Conservation (phyloP, 2,888 invertebrate species). For the Melinaea menophilus region DNA sequence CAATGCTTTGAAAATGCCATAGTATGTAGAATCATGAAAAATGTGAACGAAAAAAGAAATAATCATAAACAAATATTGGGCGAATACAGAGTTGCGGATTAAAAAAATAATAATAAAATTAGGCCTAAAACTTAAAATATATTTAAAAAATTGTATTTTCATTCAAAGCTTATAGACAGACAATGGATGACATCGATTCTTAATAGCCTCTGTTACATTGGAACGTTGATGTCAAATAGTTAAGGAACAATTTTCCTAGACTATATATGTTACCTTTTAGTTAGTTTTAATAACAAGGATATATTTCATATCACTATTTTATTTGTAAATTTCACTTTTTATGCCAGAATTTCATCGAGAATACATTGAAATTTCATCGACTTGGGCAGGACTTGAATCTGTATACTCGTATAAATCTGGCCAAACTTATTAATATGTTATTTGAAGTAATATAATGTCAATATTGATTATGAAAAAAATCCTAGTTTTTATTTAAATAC, state of each 20-base stretch:
- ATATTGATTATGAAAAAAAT: too few species aligned
- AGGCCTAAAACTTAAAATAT: not conserved
- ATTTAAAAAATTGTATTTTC: not conserved
- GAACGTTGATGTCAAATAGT: not conserved
- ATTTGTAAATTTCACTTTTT: too few species aligned
- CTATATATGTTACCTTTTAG: not conserved
- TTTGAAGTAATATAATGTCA: too few species aligned
- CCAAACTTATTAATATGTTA: too few species aligned
- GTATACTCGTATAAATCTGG: too few species aligned
- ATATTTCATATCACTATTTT: too few species aligned
- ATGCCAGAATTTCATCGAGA: too few species aligned
- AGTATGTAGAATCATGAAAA: conserved; percentile 11
- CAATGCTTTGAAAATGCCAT: conserved; percentile 19
- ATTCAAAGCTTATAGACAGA: not conserved
- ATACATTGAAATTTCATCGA: too few species aligned
- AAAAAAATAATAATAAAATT: not conserved
- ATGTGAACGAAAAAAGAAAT: not conserved
- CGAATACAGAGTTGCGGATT: not conserved
- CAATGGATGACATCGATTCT: conserved; percentile 1
- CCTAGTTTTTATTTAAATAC: not conserved
- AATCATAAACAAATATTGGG: too few species aligned
- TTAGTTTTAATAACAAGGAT: not conserved
- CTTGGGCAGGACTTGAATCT: too few species aligned
- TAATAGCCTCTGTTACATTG: not conserved
- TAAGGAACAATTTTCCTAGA: not conserved